phyloP scores from a whole-genome alignment of 2,797 vertebrate genomes.

The Brachyrhaphis roseni region DNA sequence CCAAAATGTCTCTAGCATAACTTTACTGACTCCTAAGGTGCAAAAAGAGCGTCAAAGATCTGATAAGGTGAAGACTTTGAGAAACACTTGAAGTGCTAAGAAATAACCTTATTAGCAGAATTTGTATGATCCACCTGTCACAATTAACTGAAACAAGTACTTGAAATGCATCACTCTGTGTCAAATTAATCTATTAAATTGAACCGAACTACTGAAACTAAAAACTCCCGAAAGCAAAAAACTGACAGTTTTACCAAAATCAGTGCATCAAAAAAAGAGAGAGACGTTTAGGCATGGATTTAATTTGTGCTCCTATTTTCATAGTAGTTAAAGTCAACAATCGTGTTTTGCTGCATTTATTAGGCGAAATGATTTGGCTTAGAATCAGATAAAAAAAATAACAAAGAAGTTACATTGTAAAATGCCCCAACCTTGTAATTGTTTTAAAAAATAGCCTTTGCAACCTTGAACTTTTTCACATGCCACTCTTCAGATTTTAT shows the following conservation, averaged over 20 bases:
- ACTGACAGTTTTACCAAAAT: conserved; percentile 32
- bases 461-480: not conserved
- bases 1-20: too few relatives aligned
- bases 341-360: not conserved
- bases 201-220: not conserved
- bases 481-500: not conserved
- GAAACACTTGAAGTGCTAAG: too few relatives aligned
- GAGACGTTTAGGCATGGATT: conserved; percentile 3
- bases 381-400: not conserved
- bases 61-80: too few relatives aligned
- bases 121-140: too few relatives aligned
- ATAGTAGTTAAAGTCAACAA: not conserved
- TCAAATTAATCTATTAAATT: not conserved
- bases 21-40: not conserved
- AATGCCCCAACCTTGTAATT: conserved; percentile 29
- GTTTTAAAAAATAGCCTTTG: not conserved
- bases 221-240: not conserved
- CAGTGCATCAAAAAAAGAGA: conserved; percentile 20
- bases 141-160: too few relatives aligned
- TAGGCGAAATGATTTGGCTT: not conserved
- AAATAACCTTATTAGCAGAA: too few relatives aligned
- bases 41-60: too few relatives aligned
- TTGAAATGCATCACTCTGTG: not conserved
- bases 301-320: conserved; percentile 11
- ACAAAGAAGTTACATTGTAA: not conserved